Conservation (phyloP, 2,113 vertebrate species). For the Myrmecobius fasciatus region DNA sequence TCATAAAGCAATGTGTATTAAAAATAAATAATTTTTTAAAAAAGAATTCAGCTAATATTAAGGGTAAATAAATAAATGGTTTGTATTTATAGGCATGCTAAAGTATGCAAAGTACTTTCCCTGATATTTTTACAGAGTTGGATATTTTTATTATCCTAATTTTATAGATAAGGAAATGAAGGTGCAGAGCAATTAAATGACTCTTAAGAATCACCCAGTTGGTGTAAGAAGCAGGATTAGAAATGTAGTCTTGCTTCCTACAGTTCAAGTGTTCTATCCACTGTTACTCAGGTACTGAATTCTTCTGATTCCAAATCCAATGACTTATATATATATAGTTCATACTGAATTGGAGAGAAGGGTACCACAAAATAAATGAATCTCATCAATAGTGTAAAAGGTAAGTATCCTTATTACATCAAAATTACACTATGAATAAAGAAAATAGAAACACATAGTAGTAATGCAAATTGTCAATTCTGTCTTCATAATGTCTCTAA, state of each 20-base stretch:
- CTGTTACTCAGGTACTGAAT: neutral
- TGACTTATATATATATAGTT: neutral
- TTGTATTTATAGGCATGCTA: neutral
- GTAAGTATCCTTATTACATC: neutral
- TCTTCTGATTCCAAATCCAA: neutral
- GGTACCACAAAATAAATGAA: neutral
- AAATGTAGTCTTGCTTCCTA: neutral
- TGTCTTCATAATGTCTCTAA: neutral
- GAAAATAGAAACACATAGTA: neutral
- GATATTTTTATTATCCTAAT: neutral
- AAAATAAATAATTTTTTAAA: too few relatives aligned
- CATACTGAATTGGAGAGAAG: neutral
- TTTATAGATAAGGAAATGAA: neutral
- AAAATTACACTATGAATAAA: neutral
- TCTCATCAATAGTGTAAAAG: neutral
- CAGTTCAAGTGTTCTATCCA: neutral
- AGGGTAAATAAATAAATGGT: neutral
- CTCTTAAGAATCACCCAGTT: neutral
- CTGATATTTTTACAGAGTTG: neutral
- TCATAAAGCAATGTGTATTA: too few relatives aligned
- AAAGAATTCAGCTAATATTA: neutral
- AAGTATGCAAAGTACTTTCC: neutral
- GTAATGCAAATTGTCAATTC: neutral
- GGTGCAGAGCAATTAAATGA: neutral
- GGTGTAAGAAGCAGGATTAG: neutral